These are phyloP conservation scores for Melanotaenia pygmaea DNA, from an alignment of 2,797 vertebrate species.

Conservation along the genomic window DNA sequence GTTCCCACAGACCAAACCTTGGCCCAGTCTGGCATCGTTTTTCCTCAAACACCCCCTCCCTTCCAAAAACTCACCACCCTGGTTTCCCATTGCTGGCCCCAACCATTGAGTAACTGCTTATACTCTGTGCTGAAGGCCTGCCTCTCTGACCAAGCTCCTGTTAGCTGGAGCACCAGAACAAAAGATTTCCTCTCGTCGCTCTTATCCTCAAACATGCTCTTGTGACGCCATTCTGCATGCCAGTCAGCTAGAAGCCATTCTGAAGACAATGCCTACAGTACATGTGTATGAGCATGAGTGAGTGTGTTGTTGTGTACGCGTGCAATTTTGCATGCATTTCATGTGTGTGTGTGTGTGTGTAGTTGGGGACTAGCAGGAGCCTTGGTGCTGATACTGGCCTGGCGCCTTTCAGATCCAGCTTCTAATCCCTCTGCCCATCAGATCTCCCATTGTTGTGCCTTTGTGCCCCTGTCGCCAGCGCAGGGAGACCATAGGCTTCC, in stretches of 20 bases:
- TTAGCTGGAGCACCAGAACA: slow-evolving; percentile 59
- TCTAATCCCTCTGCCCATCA: slow-evolving; percentile 85
- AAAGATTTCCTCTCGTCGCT: slow-evolving; percentile 69
- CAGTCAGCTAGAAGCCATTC: slow-evolving; percentile 35
- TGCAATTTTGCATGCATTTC: slow-evolving; percentile 36
- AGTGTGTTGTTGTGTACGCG: slow-evolving; percentile 46
- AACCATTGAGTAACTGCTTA: slow-evolving; percentile 68
- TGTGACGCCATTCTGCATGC: slow-evolving; percentile 59
- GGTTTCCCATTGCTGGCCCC: slow-evolving; percentile 68
- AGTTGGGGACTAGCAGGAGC: slow-evolving; percentile 77
- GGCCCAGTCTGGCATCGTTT: slow-evolving; percentile 66
- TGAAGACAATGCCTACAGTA: slow-evolving; percentile 52
- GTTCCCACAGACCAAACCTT: slow-evolving; percentile 65
- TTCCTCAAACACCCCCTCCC: slow-evolving; percentile 43
- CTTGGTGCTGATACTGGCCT: slow-evolving; percentile 80
- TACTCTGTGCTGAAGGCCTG: slow-evolving; percentile 50
- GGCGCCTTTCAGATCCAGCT: slow-evolving; percentile 87
- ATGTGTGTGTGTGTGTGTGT: slow-evolving; percentile 40
- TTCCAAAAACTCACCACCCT: slow-evolving; percentile 48
- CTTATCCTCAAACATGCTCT: slow-evolving; percentile 57
- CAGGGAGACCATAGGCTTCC: slow-evolving; percentile 61
- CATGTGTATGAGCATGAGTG: slow-evolving; percentile 39
- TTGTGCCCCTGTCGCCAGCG: slow-evolving; percentile 73
- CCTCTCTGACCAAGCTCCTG: slow-evolving; percentile 57
- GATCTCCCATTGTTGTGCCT: slow-evolving; percentile 79